Evolutionary conservation across 2,797 vertebrate genomes (phyloP).

Genomic region (Pyrocephalus nanus): DNA sequence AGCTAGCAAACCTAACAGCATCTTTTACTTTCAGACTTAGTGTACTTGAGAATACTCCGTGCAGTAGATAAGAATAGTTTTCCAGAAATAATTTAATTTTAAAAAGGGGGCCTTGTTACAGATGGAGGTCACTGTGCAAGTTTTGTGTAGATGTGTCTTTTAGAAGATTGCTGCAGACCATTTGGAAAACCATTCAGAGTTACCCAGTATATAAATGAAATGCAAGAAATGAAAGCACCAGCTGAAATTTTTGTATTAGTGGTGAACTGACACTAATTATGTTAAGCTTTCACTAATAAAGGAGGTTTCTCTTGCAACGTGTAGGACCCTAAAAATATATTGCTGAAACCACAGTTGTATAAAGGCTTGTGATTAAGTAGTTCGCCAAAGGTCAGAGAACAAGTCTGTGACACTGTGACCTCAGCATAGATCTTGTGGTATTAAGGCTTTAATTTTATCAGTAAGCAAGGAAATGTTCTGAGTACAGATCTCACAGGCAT

Average conservation of each 20-base stretch:
- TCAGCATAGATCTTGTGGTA: not conserved
- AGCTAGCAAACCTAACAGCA: not conserved
- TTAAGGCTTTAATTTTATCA: not conserved
- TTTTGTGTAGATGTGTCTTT: not conserved
- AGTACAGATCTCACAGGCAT: not conserved
- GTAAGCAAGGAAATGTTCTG: not conserved
- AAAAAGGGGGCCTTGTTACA: not conserved
- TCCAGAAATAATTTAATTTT: not conserved
- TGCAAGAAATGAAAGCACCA: not conserved
- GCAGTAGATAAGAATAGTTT: not conserved
- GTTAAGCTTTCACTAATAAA: not conserved
- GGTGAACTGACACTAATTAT: not conserved
- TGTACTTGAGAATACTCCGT: not conserved
- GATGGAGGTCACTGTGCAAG: not conserved
- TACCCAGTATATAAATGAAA: not conserved
- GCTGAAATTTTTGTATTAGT: not conserved
- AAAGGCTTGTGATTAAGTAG: not conserved
- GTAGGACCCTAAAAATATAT: not conserved
- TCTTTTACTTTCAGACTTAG: conserved; percentile 21
- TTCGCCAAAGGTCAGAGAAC: not conserved
- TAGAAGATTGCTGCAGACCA: not conserved
- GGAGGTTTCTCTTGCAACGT: not conserved
- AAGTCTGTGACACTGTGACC: not conserved
- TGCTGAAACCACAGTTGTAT: not conserved
- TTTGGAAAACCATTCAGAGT: not conserved